Base-by-base conservation (phyloP, 2,113 vertebrate genomes). In the Pampusana beccarii region DNA sequence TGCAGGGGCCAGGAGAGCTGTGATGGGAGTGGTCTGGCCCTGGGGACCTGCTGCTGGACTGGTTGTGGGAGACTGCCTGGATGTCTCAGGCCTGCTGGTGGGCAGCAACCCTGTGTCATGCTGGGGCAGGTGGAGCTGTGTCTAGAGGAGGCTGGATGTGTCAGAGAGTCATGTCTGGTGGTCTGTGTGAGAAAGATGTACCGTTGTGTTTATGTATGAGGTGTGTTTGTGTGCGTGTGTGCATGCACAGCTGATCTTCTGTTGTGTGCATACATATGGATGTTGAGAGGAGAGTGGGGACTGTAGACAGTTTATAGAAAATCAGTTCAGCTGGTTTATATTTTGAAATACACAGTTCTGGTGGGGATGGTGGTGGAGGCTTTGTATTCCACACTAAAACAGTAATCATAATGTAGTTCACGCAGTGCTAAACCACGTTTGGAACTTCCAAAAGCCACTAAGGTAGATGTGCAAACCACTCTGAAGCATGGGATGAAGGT, bases 1-100 rank as follows among this genome's bases (percentile, higher is more conserved):
- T 67, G 24, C 19, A 46, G 66, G 31, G 48, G 2, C 42, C 57
- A 46, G 48, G 53, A 0, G 3, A 66, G 11, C 56, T 64, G 29
- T 71, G 60, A 21, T 65, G 64, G 33, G n/a, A 70, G 4, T 0
- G 0, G 23, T 31, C 18, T 62, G 21, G 46, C 18, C 36, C 1
- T 0, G 11, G 18, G 24, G 17, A 62, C 16, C 19, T 75, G 50
- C 7, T 0, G 0, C 26, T 72, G 57, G 31, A 46, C 18, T 58
- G 53, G 13, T 5, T 40, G 29, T 13, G 20, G 36, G 31, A 92
- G 8, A 31, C 18, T 9, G 4, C 19, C 34, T 79, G n/a, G 36
- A 56, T 74, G 5, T 23, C 36, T 20, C 29, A 80, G 57, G 48
- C 42, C n/a, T 93, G 31, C 46, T 85, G 61, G 33, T 58, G 61